Base-by-base conservation (phyloP, 2,888 invertebrate species). In the Drosophila bunnanda region DNA sequence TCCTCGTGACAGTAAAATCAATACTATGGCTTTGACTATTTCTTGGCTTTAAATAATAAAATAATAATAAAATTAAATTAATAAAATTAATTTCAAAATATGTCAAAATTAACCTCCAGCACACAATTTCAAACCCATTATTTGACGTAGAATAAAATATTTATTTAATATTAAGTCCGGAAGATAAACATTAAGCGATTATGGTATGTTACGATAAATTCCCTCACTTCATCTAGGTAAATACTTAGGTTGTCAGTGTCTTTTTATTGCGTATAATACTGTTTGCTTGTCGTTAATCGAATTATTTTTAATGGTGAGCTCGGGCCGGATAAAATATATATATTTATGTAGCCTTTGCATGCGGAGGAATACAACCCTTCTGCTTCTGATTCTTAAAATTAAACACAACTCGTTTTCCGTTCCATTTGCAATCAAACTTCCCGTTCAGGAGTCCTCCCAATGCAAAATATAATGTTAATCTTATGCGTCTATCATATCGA, bases 211-310 rank as follows among this genome's bases (percentile, higher is more conserved):
- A 67, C 32, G 57, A 65, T 71, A 67, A 80, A 71, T 74, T 72
- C 71, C 82, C 80, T 72, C 60, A 67, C 75, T 82, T 86, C 65
- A 67, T 67, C 67, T 88, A 75, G 54, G 59, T 59, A 82, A 75
- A 72, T 86, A 77, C 71, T 77, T 61, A 80, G 72, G 59, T 74
- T 77, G 61, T 67, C 79, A 59, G 57, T 77, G 78, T 80, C 72
- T 71, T 75, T 81, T 86, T 82, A 73, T 77, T 71, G 76, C 81
- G 65, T 65, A 78, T 82, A 82, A 82, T 82, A 82, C 82, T 82
- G 82, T 85, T 72, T 82, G 77, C 62, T 78, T 71, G 68, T 78
- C 67, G 61, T 67, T 75, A 75, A 72, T 73, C 43, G 50, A 74
- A 62, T 82, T 61, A 83, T 70, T 60, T 77, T 67, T 78, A 75